Base-by-base conservation (phyloP, 2,888 invertebrate species). In the Crepidodera aurea region DNA sequence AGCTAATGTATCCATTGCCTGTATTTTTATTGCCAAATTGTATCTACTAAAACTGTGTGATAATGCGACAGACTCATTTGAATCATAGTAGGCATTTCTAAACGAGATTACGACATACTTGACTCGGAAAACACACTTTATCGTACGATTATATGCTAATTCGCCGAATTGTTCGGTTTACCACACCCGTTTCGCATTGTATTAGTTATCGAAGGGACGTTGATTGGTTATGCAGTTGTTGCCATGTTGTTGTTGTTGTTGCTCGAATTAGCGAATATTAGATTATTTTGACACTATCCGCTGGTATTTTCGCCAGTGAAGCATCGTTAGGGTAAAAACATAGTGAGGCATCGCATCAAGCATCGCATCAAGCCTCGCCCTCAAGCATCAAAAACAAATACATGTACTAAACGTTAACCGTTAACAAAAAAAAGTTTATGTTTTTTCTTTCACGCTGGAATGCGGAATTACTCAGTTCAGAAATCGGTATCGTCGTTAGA, bases 101-200 rank as follows among this genome's bases (percentile, higher is more conserved):
- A 48, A 37, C 42, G 46, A 13, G 39, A 48, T 54, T 54, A 54
- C 48, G 25, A 19, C 40, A 54, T 48, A 60, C 60, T 60, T 48
- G 54, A 34, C 39, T 16, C 19, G 54, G 48, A 48, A 54, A 46
- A 46, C 48, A 46, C 54, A 60, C 60, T 60, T 48, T 29, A 54
- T 27, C 34, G 54, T 32, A n/a, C 54, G 60, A 60, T 60, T 54
- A 60, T 60, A 60, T 60, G 60, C 54, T 54, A 60, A 60, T 60
- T 60, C 60, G 12, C 44, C 32, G 54, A 48, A 60, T 60, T 60
- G 60, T 60, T 54, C 27, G 48, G 46, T 37, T 32, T 48, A 48
- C 39, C 39, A 44, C 29, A 44, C 44, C 44, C 32, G 44, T 22
- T 32, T 51, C 18, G 48, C 54, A 60, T 60, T 54, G 29, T 60